Evolutionary conservation across 2,113 vertebrate species (phyloP).

Genomic region (Tychaedon coryphoeus): DNA sequence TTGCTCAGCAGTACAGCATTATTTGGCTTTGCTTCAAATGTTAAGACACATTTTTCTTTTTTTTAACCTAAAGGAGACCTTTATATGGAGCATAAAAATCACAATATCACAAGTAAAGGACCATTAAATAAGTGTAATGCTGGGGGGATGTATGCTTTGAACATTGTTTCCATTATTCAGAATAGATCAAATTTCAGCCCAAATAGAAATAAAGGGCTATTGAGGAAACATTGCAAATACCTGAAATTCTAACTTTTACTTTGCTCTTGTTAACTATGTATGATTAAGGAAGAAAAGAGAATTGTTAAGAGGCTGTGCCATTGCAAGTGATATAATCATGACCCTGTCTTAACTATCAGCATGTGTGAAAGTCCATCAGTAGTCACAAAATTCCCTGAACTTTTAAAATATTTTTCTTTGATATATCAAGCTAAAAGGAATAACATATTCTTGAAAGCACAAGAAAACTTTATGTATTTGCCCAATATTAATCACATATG

Average conservation of each 20-base stretch:
- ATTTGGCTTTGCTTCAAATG: constrained; percentile 53
- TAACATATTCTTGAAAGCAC: neutral
- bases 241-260: neutral
- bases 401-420: neutral
- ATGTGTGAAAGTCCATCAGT: neutral
- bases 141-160: constrained; percentile 24
- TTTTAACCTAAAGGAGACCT: neutral
- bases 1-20: constrained; percentile 49
- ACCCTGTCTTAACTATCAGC: neutral
- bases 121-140: constrained; percentile 27
- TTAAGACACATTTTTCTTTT: constrained; percentile 5
- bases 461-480: neutral
- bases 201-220: constrained; percentile 29
- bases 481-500: neutral
- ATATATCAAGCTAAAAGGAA: neutral
- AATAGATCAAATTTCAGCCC: neutral
- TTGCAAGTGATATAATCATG: neutral
- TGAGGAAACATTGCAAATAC: constrained; percentile 10
- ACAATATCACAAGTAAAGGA: constrained; percentile 3
- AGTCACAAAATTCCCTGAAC: neutral
- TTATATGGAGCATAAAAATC: neutral
- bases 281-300: constrained; percentile 24
- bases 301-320: neutral
- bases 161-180: constrained; percentile 36
- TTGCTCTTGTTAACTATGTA: neutral